A percentile compares a stretch with the other conserved stretches of the same genome.
Conservation (phyloP, 2,113 vertebrate species). For the Anolis sagrei region DNA sequence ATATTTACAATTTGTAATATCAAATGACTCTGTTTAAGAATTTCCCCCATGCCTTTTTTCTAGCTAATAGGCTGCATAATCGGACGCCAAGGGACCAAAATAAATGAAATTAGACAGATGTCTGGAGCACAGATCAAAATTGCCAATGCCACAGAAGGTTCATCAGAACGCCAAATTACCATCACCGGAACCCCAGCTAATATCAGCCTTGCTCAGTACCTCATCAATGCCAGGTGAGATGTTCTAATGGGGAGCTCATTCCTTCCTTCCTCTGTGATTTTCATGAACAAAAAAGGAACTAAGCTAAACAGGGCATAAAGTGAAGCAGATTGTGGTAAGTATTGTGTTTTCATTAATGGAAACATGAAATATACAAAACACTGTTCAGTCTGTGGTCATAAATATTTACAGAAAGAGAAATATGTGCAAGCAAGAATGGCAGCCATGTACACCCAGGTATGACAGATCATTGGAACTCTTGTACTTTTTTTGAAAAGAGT, state of each 20-base stretch:
- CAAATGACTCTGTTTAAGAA: conserved; percentile 52
- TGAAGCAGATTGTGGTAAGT: neutral
- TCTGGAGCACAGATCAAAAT: conserved; percentile 99
- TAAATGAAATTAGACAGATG: conserved; percentile 99
- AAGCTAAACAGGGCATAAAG: neutral
- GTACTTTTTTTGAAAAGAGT: too few relatives aligned
- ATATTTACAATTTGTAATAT: neutral
- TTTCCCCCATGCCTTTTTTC: conserved; percentile 69
- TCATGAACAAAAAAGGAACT: neutral
- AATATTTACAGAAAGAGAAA: neutral
- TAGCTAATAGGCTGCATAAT: conserved; percentile 99
- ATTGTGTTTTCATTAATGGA: neutral
- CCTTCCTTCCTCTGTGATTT: neutral
- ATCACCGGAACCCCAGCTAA: conserved; percentile 98
- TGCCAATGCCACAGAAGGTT: conserved; percentile 96
- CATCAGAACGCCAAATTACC: conserved; percentile 97
- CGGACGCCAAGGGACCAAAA: conserved; percentile 99
- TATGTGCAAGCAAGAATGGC: neutral
- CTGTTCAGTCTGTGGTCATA: neutral
- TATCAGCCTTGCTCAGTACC: conserved; percentile 99
- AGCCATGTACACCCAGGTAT: neutral
- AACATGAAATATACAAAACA: neutral
- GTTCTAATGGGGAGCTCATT: neutral
- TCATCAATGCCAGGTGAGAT: conserved; percentile 97
- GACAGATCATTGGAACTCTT: too few relatives aligned